Evolutionary conservation across 1,140 invertebrate genomes (phyloP), one percentile per base, ranked within the genome.

Genomic region (Sinella curviseta): DNA sequence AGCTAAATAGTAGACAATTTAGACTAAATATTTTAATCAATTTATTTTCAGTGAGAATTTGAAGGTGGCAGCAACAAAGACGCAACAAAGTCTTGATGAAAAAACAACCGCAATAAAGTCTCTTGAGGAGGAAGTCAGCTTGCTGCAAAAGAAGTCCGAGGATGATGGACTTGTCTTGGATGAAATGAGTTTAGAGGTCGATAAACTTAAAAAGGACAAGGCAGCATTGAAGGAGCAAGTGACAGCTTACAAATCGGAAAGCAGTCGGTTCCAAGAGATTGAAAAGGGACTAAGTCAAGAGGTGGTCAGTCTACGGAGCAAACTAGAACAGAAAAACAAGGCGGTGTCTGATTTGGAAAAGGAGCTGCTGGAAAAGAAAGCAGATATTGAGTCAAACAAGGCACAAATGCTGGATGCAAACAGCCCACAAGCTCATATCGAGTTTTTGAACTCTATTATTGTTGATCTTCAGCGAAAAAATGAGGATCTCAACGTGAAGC

Each of bases 371-470:
- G 39, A 55, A 14, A 57, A 57, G 30, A 4, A 31, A 16, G 28
- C 17, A 26, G 36, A 57, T 34, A 57, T 77, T 77, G 76, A 39
- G 26, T 30, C 65, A 4, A 24, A 8, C n/a, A 70, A 70, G 31
- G 65, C 74, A n/a, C 74, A 35, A 35, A 26, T 89, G 76, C 90
- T 92, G 85, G 92, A 93, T 74, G 90, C 91, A 83, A 90, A 92
- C 79, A 87, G 90, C 77, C 88, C 90, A 17, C 90, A 92, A 80
- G 89, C 90, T 60, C 93, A 98, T 89, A 93, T 98, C 33, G 92
- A 93, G 79, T 98, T 99, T 87, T 88, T 98, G 3, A 98, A 98
- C 88, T 95, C 95, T 12, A 95, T 98, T 78, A 98, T 99, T 85
- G 95, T 96, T 0, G 96, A 98, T 85, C 94, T 97, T 91, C 95